These are phyloP conservation scores for Pyrrhia umbra DNA, from an alignment of 2,888 invertebrate genomes.

Conservation along the genomic window DNA sequence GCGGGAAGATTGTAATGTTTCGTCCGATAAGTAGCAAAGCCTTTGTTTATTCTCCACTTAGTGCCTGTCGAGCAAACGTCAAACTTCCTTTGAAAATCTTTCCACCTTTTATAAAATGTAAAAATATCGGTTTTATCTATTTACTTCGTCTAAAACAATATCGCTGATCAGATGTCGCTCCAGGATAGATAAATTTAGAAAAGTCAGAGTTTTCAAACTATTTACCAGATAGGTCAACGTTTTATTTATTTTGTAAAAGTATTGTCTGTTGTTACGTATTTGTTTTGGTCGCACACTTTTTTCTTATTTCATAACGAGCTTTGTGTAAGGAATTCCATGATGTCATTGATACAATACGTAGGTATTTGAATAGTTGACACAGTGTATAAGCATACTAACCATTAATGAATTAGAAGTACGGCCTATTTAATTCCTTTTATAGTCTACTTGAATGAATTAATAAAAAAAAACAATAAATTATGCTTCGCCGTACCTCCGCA, in stretches of 20 bases:
- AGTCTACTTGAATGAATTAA: not conserved
- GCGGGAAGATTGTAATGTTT: slow-evolving; percentile 46
- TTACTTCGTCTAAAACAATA: slow-evolving; percentile 1
- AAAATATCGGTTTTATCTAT: slow-evolving; percentile 23
- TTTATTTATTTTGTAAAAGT: not conserved
- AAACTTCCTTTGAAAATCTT: slow-evolving; percentile 45
- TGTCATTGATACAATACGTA: not conserved
- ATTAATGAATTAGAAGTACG: slow-evolving; percentile 4
- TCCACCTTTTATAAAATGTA: slow-evolving; percentile 12
- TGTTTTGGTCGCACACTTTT: not conserved
- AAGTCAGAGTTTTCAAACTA: slow-evolving; percentile 5
- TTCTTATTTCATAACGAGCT: not conserved
- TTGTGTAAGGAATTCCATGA: not conserved
- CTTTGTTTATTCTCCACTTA: slow-evolving; percentile 57
- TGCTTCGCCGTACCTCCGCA: too few species aligned
- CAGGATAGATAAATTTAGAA: not conserved
- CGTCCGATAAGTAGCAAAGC: slow-evolving; percentile 44
- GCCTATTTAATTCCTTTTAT: not conserved
- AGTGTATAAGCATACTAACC: not conserved
- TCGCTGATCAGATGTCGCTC: not conserved
- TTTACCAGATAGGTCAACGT: not conserved
- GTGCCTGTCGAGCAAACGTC: slow-evolving; percentile 36
- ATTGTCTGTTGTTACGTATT: not conserved
- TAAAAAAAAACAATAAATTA: too few species aligned
- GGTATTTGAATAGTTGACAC: not conserved